Percentiles rank a stretch among this genome's conserved stretches.
Conservation (phyloP, 1,140 invertebrate species). For the Coelopa frigida region DNA sequence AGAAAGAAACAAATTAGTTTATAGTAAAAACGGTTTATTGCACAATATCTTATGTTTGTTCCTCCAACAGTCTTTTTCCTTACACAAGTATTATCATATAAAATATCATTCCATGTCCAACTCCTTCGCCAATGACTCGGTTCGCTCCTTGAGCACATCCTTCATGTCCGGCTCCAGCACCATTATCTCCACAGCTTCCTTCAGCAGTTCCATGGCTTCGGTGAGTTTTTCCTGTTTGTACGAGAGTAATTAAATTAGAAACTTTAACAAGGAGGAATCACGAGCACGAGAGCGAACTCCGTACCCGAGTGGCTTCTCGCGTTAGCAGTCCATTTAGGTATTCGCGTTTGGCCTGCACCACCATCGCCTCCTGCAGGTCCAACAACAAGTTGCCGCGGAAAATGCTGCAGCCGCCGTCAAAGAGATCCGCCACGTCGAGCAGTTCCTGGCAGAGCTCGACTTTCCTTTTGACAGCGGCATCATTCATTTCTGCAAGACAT, state of each 20-base stretch:
- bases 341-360: constrained; percentile 49
- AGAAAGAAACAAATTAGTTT: too few relatives aligned
- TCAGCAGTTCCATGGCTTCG: constrained; percentile 49
- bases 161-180: constrained; percentile 52
- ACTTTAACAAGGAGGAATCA: neutral
- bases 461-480: constrained; percentile 53
- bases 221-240: constrained; percentile 45
- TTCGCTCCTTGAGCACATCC: constrained; percentile 42
- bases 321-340: constrained; percentile 48
- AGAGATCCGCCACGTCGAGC: constrained; percentile 52
- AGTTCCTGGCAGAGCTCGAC: constrained; percentile 59
- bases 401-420: constrained; percentile 57
- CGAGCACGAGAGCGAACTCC: constrained; percentile 3
- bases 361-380: constrained; percentile 55
- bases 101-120: constrained; percentile 7
- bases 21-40: too few relatives aligned
- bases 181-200: constrained; percentile 52
- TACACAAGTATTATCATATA: too few relatives aligned
- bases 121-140: constrained; percentile 7
- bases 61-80: too few relatives aligned
- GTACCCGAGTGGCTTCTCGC: constrained; percentile 48
- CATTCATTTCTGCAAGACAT: constrained; percentile 48
- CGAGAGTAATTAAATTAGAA: constrained; percentile 1
- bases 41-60: too few relatives aligned
- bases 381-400: constrained; percentile 57